Evolutionary conservation across 2,797 vertebrate species (phyloP), one percentile per base, ranked within the genome.

Genomic region (Harpagifer antarcticus): DNA sequence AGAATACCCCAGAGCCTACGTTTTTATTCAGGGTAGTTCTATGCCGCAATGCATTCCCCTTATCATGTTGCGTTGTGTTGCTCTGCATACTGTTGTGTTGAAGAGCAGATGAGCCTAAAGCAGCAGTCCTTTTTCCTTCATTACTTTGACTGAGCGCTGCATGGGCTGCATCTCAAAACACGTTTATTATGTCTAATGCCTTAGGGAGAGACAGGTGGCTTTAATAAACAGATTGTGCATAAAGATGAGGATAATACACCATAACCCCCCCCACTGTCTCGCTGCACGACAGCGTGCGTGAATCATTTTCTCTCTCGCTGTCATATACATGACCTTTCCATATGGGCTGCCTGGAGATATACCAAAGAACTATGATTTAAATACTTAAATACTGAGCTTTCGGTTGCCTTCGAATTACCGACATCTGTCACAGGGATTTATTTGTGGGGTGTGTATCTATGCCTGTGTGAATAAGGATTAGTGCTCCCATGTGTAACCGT

Each of bases 191-290:
- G 60, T 69, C 58, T 45, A 19, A 76, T 58, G 88, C 88, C 83
- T 81, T 17, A 44, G 82, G 86, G 81, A 47, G 53, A 48, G 84
- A 72, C 87, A 82, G 86, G 83, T 89, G 86, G 82, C 81, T 86
- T 87, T 87, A 82, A 81, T 89, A 86, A 90, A 88, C 85, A 91
- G 76, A 84, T 83, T 91, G 85, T 89, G 86, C 82, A 83, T 85
- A 74, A 89, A 88, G 78, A 93, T 86, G 83, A 86, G 78, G 55
- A 87, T 80, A 86, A 83, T 79, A 60, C 57, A 42, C 54, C 56
- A 52, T 72, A 83, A 86, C 33, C 58, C 5, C 54, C 58, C 37
- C 5, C 54, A 52, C 58, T 66, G 78, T 81, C 72, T 72, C 50
- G 63, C 56, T 53, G 45, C 59, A 65, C 27, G 12, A 71, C 77